Base-by-base conservation (phyloP, 1,140 invertebrate genomes). In the Argopecten irradians region DNA sequence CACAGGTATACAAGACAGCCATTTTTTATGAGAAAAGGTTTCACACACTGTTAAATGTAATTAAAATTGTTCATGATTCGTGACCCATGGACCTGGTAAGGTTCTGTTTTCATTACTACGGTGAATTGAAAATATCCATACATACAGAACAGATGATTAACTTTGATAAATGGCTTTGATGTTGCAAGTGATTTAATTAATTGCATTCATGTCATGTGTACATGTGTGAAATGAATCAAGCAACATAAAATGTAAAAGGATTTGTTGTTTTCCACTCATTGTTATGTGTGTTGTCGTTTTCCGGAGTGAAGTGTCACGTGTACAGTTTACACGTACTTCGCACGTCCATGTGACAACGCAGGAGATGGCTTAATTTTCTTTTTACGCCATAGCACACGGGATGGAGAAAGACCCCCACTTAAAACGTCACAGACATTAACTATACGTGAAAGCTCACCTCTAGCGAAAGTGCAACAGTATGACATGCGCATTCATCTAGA, bases 401-500 rank as follows among this genome's bases (percentile, higher is more conserved):
- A 71, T 22, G 16, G 55, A 71, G 55, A n/a, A 11, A n/a, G 22
- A 16, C n/a, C 22, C n/a, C 55, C n/a, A 71, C 55, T 71, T 71
- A 71, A 71, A 71, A 71, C n/a, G 55, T 71, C 55, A 71, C 22
- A n/a, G 55, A 0, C 2, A 28, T n/a, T 71, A 71, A 71, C 55
- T 71, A 28, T 28, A 71, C 55, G 55, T 71, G 55, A 71, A 71
- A n/a, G 55, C 55, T 71, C n/a, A 46, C 55, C 55, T 71, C 55
- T 71, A 0, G 22, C 55, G 28, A 71, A 28, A 71, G 55, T 71
- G 28, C 55, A 71, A 71, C 14, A 2, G 55, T 71, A 71, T 71
- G 55, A 71, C 55, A 71, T 71, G 55, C 55, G 55, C 55, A 71
- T 71, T 71, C 55, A 71, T 71, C n/a, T 71, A n/a, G 55, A 71